Base-by-base conservation (phyloP, 2,888 invertebrate species). In the Pachydiplax longipennis region DNA sequence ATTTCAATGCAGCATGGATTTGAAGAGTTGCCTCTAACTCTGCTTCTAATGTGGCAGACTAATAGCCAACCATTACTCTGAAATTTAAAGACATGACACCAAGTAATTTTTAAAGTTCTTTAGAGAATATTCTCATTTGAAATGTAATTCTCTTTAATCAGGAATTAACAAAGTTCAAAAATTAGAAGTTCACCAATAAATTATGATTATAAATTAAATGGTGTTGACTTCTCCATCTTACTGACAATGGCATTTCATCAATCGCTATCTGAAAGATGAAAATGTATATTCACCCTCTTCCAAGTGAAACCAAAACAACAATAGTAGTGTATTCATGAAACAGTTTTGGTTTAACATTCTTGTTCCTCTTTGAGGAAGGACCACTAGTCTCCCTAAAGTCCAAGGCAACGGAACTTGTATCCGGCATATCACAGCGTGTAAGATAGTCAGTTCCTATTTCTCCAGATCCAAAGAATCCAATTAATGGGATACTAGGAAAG, bases 391-490 rank as follows among this genome's bases (percentile, higher is more conserved):
- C 58, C n/a, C 83, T n/a, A 15, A 82, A 31, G 13, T 73, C 82
- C n/a, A 44, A 81, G n/a, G n/a, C 18, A 25, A 25, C 25, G 2
- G n/a, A 22, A 44, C 18, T 25, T 48, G 40, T 44, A n/a, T 13
- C 25, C 61, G 53, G 58, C 35, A 18, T 53, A 15, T 87, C 61
- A 87, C n/a, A 31, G 10, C 35, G 22, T 12, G 22, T 8, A 40
- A 87, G 18, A n/a, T 61, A 87, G 37, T 87, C 37, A 61, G n/a
- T 37, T n/a, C 87, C 87, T 37, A 87, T 87, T 87, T 87, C 87
- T 37, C 87, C 87, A 37, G 61, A 87, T n/a, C 65, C 87, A 87
- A 87, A 87, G 40, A 87, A 87, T 1, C 87, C 87, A 22, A 87
- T 31, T 37, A 87, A 37, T 31, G 87, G 87, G 10, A 87, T 37